Percentiles rank a stretch among this genome's conserved stretches.
Conservation (phyloP, 2,797 vertebrate genomes). For the Lagorchestes hirsutus region DNA sequence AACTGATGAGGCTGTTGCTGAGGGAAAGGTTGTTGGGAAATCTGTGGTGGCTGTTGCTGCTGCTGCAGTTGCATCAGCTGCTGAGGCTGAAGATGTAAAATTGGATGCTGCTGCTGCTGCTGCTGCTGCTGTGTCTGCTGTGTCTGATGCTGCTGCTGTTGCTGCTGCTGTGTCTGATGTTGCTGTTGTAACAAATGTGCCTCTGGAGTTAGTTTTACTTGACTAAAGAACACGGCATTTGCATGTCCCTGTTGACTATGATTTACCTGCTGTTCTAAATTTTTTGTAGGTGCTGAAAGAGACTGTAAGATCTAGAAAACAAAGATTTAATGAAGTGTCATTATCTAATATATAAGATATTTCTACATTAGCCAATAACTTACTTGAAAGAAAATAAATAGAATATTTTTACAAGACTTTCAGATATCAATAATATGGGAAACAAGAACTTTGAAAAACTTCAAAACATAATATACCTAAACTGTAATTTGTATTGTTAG, state of each 20-base stretch:
- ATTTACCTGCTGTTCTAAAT: slow-evolving; percentile 91
- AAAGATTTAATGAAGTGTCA: slow-evolving; percentile 74
- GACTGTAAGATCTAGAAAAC: slow-evolving; percentile 93
- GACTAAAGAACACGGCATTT: slow-evolving; percentile 89
- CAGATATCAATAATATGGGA: not conserved
- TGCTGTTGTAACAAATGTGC: slow-evolving; percentile 86
- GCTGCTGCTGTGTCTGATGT: slow-evolving; percentile 87
- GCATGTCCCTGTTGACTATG: slow-evolving; percentile 89
- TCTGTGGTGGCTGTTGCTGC: slow-evolving; percentile 85
- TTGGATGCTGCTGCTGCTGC: slow-evolving; percentile 85
- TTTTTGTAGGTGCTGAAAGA: slow-evolving; percentile 92
- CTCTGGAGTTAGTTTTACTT: slow-evolving; percentile 91
- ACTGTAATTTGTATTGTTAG: not conserved
- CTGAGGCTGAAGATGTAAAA: slow-evolving; percentile 86
- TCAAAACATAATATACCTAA: not conserved
- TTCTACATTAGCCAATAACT: not conserved
- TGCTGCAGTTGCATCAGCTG: slow-evolving; percentile 84
- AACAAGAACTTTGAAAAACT: not conserved
- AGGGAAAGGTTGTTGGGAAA: slow-evolving; percentile 82
- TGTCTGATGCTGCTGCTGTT: slow-evolving; percentile 85
- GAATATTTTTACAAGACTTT: not conserved
- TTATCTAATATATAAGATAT: slow-evolving; percentile 33
- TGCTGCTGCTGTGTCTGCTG: slow-evolving; percentile 85
- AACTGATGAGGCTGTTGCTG: slow-evolving; percentile 84
- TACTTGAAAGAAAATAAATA: not conserved